Evolutionary conservation across 2,888 invertebrate genomes (phyloP).

Genomic region (Malacosoma neustria): DNA sequence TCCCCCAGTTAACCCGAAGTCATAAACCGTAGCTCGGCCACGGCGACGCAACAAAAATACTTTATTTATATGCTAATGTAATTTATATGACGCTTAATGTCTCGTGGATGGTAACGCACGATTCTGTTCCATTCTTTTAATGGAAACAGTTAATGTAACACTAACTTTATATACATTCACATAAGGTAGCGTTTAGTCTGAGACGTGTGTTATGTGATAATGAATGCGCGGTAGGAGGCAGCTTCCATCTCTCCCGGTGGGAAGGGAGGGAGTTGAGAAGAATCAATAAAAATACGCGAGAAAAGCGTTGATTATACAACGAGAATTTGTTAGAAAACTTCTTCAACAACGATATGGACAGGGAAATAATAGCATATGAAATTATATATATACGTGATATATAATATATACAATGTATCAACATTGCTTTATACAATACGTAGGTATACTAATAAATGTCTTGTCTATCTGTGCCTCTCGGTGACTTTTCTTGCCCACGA

Average conservation of each 20-base stretch:
- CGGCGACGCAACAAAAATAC: conserved; percentile 65
- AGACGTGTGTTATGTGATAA: conserved; percentile 65
- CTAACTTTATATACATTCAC: conserved; percentile 29
- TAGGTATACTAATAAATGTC: too few species aligned
- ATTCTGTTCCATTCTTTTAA: conserved; percentile 64
- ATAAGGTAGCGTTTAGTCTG: conserved; percentile 46
- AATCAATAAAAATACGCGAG: conserved; percentile 74
- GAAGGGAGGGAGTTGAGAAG: conserved; percentile 40
- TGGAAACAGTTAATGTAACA: conserved; percentile 11
- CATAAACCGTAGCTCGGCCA: conserved; percentile 56
- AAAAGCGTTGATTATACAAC: conserved; percentile 73
- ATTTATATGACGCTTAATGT: conserved; percentile 75
- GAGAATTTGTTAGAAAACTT: conserved; percentile 56
- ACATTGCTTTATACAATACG: too few species aligned
- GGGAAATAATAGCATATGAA: too few species aligned
- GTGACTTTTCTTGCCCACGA: too few species aligned
- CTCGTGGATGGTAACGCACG: conserved; percentile 72
- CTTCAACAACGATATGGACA: conserved; percentile 60
- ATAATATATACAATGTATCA: too few species aligned
- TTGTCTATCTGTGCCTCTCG: too few species aligned
- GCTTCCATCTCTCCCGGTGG: conserved; percentile 60
- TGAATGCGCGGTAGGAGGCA: conserved; percentile 73
- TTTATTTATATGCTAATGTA: conserved; percentile 76
- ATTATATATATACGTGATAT: too few species aligned
- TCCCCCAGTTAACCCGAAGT: conserved; percentile 57